phyloP scores from a whole-genome alignment of 2,797 vertebrate species.

The Buceros bicornis region DNA sequence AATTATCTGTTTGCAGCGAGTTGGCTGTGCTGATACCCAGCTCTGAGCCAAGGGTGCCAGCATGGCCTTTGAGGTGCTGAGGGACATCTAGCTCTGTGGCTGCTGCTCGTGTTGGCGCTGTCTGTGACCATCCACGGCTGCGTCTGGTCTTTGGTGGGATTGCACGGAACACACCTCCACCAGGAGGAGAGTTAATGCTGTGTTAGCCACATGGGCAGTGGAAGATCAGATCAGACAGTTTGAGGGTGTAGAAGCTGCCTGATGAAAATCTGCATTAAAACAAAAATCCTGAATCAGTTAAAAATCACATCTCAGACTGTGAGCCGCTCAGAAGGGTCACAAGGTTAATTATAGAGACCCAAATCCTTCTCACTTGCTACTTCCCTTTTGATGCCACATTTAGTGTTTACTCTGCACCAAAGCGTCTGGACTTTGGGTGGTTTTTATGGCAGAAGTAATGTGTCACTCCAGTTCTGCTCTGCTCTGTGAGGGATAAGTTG shows the following conservation, averaged over 20 bases:
- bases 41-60: not conserved
- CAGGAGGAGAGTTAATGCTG: not conserved
- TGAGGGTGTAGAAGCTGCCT: not conserved
- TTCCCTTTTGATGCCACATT: not conserved
- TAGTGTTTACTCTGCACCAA: not conserved
- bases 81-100: not conserved
- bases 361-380: not conserved
- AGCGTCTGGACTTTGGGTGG: not conserved
- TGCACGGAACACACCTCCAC: rapidly evolving
- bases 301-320: not conserved
- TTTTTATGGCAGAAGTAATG: not conserved
- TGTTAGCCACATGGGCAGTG: not conserved
- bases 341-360: not conserved
- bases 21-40: not conserved
- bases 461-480: not conserved
- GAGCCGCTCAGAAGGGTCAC: not conserved
- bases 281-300: not conserved
- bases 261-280: not conserved
- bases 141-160: rapidly evolving
- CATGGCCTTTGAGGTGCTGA: not conserved
- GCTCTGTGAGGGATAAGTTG: not conserved
- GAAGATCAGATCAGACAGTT: not conserved
- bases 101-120: rapidly evolving
- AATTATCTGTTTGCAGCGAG: not conserved
- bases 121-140: not conserved